These are phyloP conservation scores for Branchellion lobata DNA, from an alignment of 2,888 invertebrate species.

Conservation along the genomic window DNA sequence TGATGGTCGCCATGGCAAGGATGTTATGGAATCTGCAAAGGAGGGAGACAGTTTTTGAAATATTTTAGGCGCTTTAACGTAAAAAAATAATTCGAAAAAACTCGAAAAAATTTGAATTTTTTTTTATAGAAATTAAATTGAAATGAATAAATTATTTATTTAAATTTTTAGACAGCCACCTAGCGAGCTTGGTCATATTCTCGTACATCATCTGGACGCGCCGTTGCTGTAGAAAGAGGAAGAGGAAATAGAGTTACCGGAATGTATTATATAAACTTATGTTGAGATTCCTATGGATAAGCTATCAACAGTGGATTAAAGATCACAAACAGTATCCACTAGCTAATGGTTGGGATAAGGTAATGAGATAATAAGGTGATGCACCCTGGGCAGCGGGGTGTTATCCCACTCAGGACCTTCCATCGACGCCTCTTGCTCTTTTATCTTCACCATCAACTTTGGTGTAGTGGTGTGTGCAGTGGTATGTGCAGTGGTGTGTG, in stretches of 20 bases:
- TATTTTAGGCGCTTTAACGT: neutral
- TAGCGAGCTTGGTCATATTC: neutral
- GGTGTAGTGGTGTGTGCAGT: conserved; percentile 18
- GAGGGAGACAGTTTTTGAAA: conserved; percentile 62
- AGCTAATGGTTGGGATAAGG: too few species aligned
- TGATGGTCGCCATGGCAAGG: conserved; percentile 83
- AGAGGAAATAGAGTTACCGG: neutral
- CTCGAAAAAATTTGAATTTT: too few species aligned
- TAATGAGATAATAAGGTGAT: too few species aligned
- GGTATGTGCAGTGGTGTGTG: neutral
- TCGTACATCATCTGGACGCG: neutral
- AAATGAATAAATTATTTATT: too few species aligned
- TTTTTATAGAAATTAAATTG: too few species aligned
- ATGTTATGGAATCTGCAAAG: conserved; percentile 86
- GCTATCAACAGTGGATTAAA: too few species aligned
- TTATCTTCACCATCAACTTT: conserved; percentile 76
- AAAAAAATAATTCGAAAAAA: too few species aligned
- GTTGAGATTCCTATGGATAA: too few species aligned
- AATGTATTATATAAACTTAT: too few species aligned
- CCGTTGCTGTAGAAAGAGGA: neutral
- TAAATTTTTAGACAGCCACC: too few species aligned
- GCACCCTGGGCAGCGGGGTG: too few species aligned
- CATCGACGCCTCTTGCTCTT: conserved; percentile 75
- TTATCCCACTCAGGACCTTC: conserved; percentile 74
- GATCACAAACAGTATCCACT: too few species aligned